Evolutionary conservation across 2,888 invertebrate species (phyloP).

Genomic region (Pherbina coryleti): DNA sequence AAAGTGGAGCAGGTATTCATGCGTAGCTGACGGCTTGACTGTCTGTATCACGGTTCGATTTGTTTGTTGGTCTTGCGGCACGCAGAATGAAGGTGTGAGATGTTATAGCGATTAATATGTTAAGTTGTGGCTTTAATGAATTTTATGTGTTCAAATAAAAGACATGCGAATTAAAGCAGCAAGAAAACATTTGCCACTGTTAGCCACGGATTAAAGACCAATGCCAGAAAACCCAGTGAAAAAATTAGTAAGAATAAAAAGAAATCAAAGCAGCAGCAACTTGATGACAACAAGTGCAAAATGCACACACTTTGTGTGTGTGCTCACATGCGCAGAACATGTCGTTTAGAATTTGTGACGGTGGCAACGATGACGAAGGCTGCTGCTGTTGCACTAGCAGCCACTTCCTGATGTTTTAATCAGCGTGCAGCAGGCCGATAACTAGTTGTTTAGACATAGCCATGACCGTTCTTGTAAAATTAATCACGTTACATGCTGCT

Average conservation of each 20-base stretch:
- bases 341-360: not conserved
- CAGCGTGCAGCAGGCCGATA: constrained; percentile 46
- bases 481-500: constrained; percentile 42
- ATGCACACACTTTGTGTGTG: not conserved
- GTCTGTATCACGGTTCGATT: not conserved
- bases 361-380: not conserved
- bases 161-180: constrained; percentile 21
- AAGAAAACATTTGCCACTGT: constrained; percentile 31
- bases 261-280: not conserved
- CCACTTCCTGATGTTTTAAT: constrained; percentile 58
- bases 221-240: too few relatives aligned
- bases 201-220: not conserved
- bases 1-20: constrained; percentile 9
- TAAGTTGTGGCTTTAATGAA: constrained; percentile 33
- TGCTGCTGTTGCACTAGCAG: not conserved
- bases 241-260: not conserved
- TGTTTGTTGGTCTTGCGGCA: not conserved
- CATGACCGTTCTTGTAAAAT: constrained; percentile 41
- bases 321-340: not conserved
- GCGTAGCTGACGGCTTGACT: not conserved
- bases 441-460: not conserved
- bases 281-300: not conserved
- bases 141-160: constrained; percentile 15
- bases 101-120: constrained; percentile 38
- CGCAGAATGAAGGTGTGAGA: constrained; percentile 28